Evolutionary conservation across 2,888 invertebrate genomes (phyloP).

Genomic region (Leptinotarsa rubiginosa): DNA sequence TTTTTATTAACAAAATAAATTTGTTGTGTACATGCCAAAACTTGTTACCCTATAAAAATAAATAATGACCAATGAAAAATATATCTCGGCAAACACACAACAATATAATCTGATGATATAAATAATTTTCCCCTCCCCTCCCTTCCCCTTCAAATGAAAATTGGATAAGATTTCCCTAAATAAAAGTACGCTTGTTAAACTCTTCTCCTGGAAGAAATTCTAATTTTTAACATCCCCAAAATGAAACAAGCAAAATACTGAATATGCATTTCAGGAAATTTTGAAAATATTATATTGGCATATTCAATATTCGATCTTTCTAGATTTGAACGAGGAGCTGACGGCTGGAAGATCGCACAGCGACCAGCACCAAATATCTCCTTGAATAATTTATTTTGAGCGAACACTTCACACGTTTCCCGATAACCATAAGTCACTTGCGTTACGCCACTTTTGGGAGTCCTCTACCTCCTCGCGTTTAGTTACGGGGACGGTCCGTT

Average conservation of each 20-base stretch:
- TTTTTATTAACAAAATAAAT: conserved; percentile 61
- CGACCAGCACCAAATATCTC: conserved; percentile 31
- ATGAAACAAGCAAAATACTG: conserved; percentile 41
- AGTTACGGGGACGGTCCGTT: too few species aligned
- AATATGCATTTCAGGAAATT: conserved; percentile 31
- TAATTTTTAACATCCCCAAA: conserved; percentile 53
- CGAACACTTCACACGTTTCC: conserved; percentile 38
- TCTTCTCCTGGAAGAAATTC: conserved; percentile 14
- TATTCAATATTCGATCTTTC: conserved; percentile 39
- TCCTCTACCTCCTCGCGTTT: conserved; percentile 40
- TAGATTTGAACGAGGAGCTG: conserved; percentile 5
- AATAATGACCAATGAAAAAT: conserved; percentile 48
- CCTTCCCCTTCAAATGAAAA: conserved; percentile 46
- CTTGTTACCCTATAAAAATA: conserved; percentile 58
- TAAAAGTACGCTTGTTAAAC: conserved; percentile 25
- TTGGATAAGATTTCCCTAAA: conserved; percentile 36
- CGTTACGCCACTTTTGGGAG: conserved; percentile 39
- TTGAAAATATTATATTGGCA: conserved; percentile 25
- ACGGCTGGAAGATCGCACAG: conserved; percentile 32
- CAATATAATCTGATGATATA: conserved; percentile 50
- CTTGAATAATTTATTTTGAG: conserved; percentile 34
- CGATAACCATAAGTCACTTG: conserved; percentile 41
- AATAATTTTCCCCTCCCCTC: conserved; percentile 51
- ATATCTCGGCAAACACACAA: conserved; percentile 53
- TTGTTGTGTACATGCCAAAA: conserved; percentile 56